phyloP scores from a whole-genome alignment of 2,113 vertebrate species.

The Coturnix japonica region DNA sequence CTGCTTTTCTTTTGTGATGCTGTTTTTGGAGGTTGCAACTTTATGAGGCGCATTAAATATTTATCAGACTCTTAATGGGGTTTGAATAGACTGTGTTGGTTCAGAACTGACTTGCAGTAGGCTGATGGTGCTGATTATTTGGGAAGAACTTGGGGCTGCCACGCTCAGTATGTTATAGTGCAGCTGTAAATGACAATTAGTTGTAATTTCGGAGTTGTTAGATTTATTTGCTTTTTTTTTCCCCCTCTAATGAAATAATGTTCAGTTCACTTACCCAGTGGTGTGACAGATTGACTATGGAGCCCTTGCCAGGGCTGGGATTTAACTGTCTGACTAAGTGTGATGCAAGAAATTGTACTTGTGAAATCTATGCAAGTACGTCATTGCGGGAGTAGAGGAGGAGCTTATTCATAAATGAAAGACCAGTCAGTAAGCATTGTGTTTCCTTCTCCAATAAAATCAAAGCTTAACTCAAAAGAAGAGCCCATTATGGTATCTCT shows the following conservation, averaged over 20 bases:
- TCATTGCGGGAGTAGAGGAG: neutral
- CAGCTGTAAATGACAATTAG: neutral
- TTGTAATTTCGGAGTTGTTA: neutral
- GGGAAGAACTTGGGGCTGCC: neutral
- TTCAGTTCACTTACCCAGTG: neutral
- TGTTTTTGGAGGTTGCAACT: constrained; percentile 4
- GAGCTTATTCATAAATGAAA: neutral
- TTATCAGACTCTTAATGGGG: neutral
- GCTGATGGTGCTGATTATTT: neutral
- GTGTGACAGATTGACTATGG: neutral
- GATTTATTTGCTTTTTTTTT: neutral
- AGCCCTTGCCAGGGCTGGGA: neutral
- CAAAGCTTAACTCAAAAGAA: neutral
- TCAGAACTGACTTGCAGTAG: neutral
- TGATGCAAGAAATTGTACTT: neutral
- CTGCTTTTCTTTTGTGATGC: neutral
- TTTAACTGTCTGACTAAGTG: neutral
- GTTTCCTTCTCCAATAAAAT: neutral
- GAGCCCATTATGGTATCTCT: neutral
- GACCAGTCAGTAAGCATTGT: neutral
- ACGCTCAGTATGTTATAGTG: neutral
- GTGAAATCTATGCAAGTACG: neutral
- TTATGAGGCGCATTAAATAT: constrained; percentile 15
- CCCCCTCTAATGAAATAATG: neutral
- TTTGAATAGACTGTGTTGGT: neutral